These are phyloP conservation scores for Triplophysa dalaica DNA, from an alignment of 2,113 vertebrate genomes.

Conservation along the genomic window DNA sequence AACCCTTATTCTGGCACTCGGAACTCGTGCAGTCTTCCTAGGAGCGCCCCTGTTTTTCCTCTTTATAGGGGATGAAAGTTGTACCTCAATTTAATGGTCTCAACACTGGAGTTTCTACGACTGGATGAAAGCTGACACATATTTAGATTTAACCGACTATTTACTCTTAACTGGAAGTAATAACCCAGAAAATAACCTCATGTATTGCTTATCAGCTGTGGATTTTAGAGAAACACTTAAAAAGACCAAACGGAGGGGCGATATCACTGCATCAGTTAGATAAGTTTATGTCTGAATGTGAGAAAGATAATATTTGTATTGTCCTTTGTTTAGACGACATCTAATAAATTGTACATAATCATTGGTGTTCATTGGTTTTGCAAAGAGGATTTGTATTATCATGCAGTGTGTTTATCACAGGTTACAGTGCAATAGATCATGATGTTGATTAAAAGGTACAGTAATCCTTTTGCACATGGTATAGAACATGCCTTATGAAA, in stretches of 20 bases:
- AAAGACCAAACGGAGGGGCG: slow-evolving; percentile 16
- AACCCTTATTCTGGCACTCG: slow-evolving; percentile 33
- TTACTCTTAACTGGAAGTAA: slow-evolving; percentile 45
- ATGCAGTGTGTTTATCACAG: slow-evolving; percentile 33
- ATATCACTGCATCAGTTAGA: slow-evolving; percentile 37
- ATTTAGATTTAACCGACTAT: slow-evolving; percentile 47
- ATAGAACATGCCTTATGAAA: slow-evolving; percentile 5
- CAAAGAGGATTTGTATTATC: slow-evolving; percentile 30
- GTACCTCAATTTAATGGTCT: slow-evolving; percentile 63
- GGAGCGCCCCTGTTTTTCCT: slow-evolving; percentile 33
- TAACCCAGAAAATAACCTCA: slow-evolving; percentile 42
- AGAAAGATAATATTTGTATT: slow-evolving; percentile 26
- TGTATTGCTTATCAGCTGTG: slow-evolving; percentile 39
- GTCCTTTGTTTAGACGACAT: slow-evolving; percentile 23
- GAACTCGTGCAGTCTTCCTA: slow-evolving; percentile 42
- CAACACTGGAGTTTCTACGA: slow-evolving; percentile 73
- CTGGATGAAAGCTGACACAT: slow-evolving; percentile 42
- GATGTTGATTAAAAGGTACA: slow-evolving; percentile 36
- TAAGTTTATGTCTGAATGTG: slow-evolving; percentile 22
- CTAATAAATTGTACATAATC: slow-evolving; percentile 43
- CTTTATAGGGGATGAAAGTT: slow-evolving; percentile 27
- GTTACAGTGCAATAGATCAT: slow-evolving; percentile 51
- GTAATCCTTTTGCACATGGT: slow-evolving; percentile 41
- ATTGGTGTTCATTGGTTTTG: slow-evolving; percentile 24
- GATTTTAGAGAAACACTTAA: slow-evolving; percentile 32